Evolutionary conservation across 2,797 vertebrate genomes (phyloP).

Genomic region (Enteromius mattozi): DNA sequence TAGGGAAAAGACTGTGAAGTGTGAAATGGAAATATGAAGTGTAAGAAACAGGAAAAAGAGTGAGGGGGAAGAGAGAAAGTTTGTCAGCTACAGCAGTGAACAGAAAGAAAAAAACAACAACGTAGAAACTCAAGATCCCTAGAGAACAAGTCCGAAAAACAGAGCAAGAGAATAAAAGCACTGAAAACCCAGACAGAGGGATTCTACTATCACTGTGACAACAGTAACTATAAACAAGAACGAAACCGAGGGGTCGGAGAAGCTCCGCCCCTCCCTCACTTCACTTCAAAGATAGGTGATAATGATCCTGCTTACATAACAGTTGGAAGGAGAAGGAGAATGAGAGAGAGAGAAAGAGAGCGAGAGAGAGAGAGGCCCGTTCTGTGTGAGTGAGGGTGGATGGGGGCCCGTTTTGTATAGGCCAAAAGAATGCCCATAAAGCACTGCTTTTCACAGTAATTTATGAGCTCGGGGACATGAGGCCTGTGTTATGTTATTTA

Average conservation of each 20-base stretch:
- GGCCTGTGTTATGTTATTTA: conserved; percentile 43
- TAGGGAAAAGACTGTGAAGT: conserved; percentile 36
- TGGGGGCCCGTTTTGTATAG: conserved; percentile 1
- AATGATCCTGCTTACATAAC: conserved; percentile 50
- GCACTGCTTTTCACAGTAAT: conserved; percentile 34
- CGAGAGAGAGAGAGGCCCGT: conserved; percentile 16
- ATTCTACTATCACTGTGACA: conserved; percentile 34
- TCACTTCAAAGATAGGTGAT: conserved; percentile 44
- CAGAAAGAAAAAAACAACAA: conserved; percentile 5
- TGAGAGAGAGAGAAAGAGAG: conserved; percentile 4
- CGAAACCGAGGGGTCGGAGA: conserved; percentile 1
- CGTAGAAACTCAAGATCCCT: conserved; percentile 29
- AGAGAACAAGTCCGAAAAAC: conserved; percentile 21
- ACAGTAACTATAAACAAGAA: conserved; percentile 48
- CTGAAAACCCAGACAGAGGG: not conserved
- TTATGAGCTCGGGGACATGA: conserved; percentile 34
- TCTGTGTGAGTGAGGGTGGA: conserved; percentile 4
- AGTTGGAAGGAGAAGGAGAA: not conserved
- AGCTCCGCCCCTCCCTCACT: conserved; percentile 27
- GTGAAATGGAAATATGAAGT: conserved; percentile 41
- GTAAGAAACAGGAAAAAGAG: conserved; percentile 5
- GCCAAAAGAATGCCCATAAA: conserved; percentile 45
- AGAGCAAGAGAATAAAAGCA: not conserved
- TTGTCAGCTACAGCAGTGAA: conserved; percentile 19
- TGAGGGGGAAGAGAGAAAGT: not conserved